A percentile compares a stretch with the other conserved stretches of the same genome.
phyloP scores from a whole-genome alignment of 2,888 invertebrate genomes.

The Mythimna pallens region DNA sequence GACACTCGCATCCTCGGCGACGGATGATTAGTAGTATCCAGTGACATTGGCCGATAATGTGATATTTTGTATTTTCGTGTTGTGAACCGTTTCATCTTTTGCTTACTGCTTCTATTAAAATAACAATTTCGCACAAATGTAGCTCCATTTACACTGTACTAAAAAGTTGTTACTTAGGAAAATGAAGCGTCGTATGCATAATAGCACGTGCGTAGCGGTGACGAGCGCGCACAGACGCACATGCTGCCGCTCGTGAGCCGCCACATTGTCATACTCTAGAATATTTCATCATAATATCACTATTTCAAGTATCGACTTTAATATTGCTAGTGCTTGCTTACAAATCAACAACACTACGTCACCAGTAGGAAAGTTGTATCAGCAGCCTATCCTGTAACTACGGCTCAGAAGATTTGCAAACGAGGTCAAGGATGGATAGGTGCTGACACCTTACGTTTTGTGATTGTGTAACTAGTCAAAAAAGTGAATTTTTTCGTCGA shows the following conservation, averaged over 20 bases:
- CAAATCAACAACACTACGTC: too few relatives aligned
- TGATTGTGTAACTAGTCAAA: neutral
- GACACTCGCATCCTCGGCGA: conserved; percentile 10
- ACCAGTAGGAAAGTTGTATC: neutral
- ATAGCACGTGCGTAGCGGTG: neutral
- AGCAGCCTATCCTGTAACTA: neutral
- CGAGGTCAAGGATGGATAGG: neutral
- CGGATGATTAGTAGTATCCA: conserved; percentile 54
- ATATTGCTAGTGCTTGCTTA: neutral
- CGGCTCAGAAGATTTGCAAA: neutral
- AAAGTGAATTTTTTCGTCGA: neutral
- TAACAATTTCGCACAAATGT: neutral
- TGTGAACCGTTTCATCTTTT: neutral
- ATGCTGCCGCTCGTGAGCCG: conserved; percentile 11
- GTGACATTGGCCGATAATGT: conserved; percentile 37
- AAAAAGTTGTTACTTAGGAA: conserved; percentile 14
- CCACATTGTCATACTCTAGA: conserved; percentile 17
- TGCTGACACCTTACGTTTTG: neutral
- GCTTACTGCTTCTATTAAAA: neutral
- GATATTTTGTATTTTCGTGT: conserved; percentile 13
- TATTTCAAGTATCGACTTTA: neutral
- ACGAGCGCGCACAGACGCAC: neutral
- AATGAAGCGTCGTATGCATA: conserved; percentile 32
- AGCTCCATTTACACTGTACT: neutral
- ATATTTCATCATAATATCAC: conserved; percentile 9